These are phyloP conservation scores for Ailurus styani DNA, from an alignment of 2,113 vertebrate genomes.

Conservation along the genomic window DNA sequence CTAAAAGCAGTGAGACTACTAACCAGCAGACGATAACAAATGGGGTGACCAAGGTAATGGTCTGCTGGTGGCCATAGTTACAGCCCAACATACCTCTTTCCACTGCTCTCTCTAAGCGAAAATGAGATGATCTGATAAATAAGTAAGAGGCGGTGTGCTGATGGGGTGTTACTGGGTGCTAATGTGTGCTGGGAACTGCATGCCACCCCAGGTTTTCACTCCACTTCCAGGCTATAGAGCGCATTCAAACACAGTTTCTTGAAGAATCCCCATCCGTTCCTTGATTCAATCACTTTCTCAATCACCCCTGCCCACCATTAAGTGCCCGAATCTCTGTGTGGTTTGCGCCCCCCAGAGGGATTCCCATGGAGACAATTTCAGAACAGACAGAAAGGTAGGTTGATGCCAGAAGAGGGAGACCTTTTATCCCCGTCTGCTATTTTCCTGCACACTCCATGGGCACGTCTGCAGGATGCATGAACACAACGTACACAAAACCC, in stretches of 20 bases:
- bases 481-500: not conserved
- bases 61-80: not conserved
- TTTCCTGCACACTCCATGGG: not conserved
- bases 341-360: not conserved
- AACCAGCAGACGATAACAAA: not conserved
- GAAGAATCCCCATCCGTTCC: not conserved
- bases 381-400: fast-evolving
- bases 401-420: not conserved
- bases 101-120: not conserved
- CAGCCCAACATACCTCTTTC: not conserved
- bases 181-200: not conserved
- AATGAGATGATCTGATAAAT: not conserved
- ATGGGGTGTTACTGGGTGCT: not conserved
- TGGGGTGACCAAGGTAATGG: not conserved
- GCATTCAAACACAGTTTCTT: not conserved
- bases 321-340: not conserved
- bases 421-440: not conserved
- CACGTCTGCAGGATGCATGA: fast-evolving
- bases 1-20: not conserved
- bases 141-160: not conserved
- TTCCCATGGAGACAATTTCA: not conserved
- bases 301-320: not conserved
- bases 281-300: not conserved
- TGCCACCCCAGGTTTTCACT: not conserved
- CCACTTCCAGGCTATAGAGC: not conserved